Percentiles rank a stretch among this genome's conserved stretches.
These are phyloP conservation scores for Phthorimaea operculella DNA, from an alignment of 1,140 invertebrate species.

Conservation along the genomic window DNA sequence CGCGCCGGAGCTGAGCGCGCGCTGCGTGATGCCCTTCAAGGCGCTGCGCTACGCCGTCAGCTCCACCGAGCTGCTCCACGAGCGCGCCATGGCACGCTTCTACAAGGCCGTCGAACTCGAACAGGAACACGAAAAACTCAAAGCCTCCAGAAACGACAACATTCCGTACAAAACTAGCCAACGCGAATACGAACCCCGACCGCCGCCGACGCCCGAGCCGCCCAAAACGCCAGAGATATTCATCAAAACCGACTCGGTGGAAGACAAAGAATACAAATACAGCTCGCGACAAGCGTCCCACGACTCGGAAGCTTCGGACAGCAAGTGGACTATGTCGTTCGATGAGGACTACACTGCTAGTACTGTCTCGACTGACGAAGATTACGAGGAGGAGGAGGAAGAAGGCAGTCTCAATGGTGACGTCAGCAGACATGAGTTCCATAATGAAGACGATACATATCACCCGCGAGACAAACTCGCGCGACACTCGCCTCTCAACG, in stretches of 20 bases:
- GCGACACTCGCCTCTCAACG: conserved; percentile 33
- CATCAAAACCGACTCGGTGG: conserved; percentile 44
- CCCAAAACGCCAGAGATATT: conserved; percentile 28
- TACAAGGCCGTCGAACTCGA: conserved; percentile 79
- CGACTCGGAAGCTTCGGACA: conserved; percentile 33
- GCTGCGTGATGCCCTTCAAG: conserved; percentile 65
- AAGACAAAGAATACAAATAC: conserved; percentile 32
- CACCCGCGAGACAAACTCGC: conserved; percentile 69
- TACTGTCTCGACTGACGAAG: conserved; percentile 66
- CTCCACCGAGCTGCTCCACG: conserved; percentile 83
- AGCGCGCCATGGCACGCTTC: conserved; percentile 81
- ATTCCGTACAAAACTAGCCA: conserved; percentile 39
- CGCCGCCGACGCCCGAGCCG: conserved; percentile 5
- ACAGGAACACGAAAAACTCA: conserved; percentile 70
- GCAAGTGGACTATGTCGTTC: conserved; percentile 58
- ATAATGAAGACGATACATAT: conserved; percentile 74
- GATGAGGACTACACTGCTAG: conserved; percentile 72
- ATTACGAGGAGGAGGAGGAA: conserved; percentile 63
- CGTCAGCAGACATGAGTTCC: conserved; percentile 66
- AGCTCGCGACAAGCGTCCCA: conserved; percentile 25
- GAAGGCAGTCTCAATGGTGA: conserved; percentile 67
- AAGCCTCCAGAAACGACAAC: conserved; percentile 26
- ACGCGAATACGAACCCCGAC: conserved; percentile 11
- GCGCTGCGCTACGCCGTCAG: conserved; percentile 77
- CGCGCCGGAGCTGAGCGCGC: conserved; percentile 76